Percentiles rank a stretch among this genome's conserved stretches.
Evolutionary conservation across 64 coral and sea anemone species (phyloP).

Genomic region (Porites lutea): DNA sequence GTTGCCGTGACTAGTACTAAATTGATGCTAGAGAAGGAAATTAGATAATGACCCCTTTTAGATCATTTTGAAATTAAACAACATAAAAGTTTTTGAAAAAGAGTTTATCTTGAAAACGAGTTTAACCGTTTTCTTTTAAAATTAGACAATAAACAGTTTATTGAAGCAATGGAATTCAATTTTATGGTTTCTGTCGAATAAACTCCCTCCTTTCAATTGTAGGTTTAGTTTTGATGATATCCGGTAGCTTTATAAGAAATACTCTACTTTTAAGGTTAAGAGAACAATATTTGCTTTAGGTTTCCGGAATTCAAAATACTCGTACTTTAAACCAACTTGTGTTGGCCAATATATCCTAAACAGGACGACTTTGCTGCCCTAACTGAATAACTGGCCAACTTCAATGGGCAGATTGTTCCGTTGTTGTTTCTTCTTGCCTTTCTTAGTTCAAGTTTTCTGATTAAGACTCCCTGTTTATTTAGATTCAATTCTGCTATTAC

Average conservation of each 20-base stretch:
- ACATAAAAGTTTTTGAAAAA: background rate
- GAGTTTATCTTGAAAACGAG: background rate
- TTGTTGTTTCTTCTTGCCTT: background rate
- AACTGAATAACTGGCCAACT: background rate
- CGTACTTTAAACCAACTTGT: constrained; percentile 7
- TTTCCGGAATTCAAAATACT: constrained; percentile 56
- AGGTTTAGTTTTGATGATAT: constrained; percentile 48
- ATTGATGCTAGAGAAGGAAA: background rate
- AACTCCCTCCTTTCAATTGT: background rate
- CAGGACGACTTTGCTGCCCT: background rate
- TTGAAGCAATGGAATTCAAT: background rate
- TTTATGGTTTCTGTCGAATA: background rate
- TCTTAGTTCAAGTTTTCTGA: background rate
- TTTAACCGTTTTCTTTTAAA: no score
- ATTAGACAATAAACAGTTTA: background rate
- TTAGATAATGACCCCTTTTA: background rate
- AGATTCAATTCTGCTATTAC: constrained; percentile 43
- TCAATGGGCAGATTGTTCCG: background rate
- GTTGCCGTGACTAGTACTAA: constrained; percentile 16
- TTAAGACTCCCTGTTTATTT: constrained; percentile 46
- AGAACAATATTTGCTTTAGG: constrained; percentile 38
- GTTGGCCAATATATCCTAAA: constrained; percentile 49
- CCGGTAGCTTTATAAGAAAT: constrained; percentile 46
- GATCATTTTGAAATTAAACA: background rate
- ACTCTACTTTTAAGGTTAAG: constrained; percentile 21